Conservation (phyloP, 2,888 invertebrate species). For the Drosophila sordidapex region DNA sequence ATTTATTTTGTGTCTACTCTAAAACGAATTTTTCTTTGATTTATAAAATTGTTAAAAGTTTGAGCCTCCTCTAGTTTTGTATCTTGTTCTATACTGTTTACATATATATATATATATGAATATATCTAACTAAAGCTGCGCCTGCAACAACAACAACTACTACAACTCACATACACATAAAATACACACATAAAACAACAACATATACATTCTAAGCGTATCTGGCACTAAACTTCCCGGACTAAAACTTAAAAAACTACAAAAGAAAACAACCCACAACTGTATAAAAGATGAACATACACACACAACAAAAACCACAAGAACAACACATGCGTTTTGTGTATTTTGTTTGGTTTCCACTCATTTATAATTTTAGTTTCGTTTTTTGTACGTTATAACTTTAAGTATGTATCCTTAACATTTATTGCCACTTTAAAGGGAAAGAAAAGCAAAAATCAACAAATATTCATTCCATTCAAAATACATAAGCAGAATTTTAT, state of each 20-base stretch:
- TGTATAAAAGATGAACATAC: slow-evolving; percentile 39
- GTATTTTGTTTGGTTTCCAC: slow-evolving; percentile 20
- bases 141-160: slow-evolving; percentile 61
- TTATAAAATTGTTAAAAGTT: slow-evolving; percentile 36
- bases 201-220: slow-evolving; percentile 36
- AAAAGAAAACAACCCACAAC: slow-evolving; percentile 30
- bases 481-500: not conserved
- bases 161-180: slow-evolving; percentile 18
- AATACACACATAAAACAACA: slow-evolving; percentile 34
- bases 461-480: slow-evolving; percentile 1
- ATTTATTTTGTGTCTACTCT: slow-evolving; percentile 1
- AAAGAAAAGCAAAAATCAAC: not conserved
- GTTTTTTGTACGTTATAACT: slow-evolving; percentile 19
- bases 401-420: slow-evolving; percentile 2
- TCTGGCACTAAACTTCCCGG: slow-evolving; percentile 45
- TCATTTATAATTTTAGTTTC: slow-evolving; percentile 16
- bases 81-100: slow-evolving; percentile 30
- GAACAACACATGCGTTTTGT: slow-evolving; percentile 15
- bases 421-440: slow-evolving; percentile 2
- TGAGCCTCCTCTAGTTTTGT: slow-evolving; percentile 36
- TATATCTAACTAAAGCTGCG: slow-evolving; percentile 55
- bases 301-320: slow-evolving; percentile 29
- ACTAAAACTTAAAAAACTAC: slow-evolving; percentile 23
- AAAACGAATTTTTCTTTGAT: slow-evolving; percentile 16
- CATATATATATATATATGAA: slow-evolving; percentile 6